phyloP scores from a whole-genome alignment of 1,140 invertebrate species.

The Lithobius niger region DNA sequence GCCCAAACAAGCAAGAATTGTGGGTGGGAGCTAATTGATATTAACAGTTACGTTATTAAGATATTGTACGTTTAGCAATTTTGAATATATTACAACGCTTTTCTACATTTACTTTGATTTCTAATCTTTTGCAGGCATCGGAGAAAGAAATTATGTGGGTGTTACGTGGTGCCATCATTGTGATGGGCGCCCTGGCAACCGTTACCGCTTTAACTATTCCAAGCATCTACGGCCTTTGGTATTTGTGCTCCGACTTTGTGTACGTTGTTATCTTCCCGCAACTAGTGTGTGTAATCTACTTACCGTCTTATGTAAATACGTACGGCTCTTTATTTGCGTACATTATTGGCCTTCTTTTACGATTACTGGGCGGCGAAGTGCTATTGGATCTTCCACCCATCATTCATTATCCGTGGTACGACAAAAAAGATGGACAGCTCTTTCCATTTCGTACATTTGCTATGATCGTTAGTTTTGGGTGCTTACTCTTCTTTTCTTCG shows the following conservation, averaged over 20 bases:
- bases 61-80: too few species aligned
- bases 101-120: too few species aligned
- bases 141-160: constrained; percentile 61
- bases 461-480: constrained; percentile 60
- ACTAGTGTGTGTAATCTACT: constrained; percentile 59
- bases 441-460: constrained; percentile 83
- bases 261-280: constrained; percentile 73
- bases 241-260: constrained; percentile 59
- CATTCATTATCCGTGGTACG: constrained; percentile 77
- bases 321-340: constrained; percentile 59
- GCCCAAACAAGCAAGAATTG: too few species aligned
- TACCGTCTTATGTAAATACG: constrained; percentile 50
- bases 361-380: constrained; percentile 65
- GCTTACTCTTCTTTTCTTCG: constrained; percentile 55
- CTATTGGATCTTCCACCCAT: constrained; percentile 64
- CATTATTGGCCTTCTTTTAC: constrained; percentile 46
- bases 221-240: constrained; percentile 66
- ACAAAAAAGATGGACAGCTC: constrained; percentile 46
- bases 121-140: constrained; percentile 43
- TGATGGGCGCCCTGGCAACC: constrained; percentile 51
- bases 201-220: constrained; percentile 54
- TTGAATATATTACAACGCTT: too few species aligned
- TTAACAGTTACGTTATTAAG: too few species aligned
- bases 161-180: constrained; percentile 51
- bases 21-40: too few species aligned